Conservation (phyloP, 2,797 vertebrate genomes). For the Siniperca undulata region DNA sequence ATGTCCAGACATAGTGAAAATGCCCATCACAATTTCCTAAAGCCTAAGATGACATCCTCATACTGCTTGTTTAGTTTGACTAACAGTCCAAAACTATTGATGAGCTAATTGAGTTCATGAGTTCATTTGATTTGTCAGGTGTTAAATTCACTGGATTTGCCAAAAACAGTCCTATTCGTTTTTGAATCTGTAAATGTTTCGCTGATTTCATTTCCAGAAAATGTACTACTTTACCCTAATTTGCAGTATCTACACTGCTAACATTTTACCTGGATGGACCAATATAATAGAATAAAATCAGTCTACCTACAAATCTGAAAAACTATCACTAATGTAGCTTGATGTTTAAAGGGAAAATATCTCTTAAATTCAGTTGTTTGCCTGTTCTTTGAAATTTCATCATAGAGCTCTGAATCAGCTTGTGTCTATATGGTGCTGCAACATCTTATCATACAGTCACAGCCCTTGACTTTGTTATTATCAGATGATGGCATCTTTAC, state of each 20-base stretch:
- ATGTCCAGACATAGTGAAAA: not conserved
- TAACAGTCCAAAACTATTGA: not conserved
- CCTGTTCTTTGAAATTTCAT: not conserved
- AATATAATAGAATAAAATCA: not conserved
- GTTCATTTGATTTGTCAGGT: too few species aligned
- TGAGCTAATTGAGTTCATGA: not conserved
- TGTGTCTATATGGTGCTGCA: conserved; percentile 9
- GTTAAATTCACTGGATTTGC: not conserved
- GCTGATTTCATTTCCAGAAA: not conserved
- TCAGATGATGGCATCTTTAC: conserved; percentile 34
- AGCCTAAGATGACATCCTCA: not conserved
- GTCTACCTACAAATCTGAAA: not conserved
- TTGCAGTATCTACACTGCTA: not conserved
- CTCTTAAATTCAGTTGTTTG: not conserved
- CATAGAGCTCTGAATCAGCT: conserved; percentile 7
- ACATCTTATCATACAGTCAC: conserved; percentile 19
- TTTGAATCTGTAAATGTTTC: not conserved
- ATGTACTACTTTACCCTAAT: not conserved
- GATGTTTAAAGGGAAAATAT: not conserved
- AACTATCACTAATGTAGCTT: not conserved
- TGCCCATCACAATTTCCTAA: not conserved
- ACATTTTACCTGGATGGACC: not conserved
- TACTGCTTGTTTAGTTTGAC: not conserved
- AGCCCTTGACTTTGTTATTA: conserved; percentile 4
- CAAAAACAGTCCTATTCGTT: not conserved